Conservation (phyloP, 2,113 vertebrate genomes). For the Misgurnus anguillicaudatus region DNA sequence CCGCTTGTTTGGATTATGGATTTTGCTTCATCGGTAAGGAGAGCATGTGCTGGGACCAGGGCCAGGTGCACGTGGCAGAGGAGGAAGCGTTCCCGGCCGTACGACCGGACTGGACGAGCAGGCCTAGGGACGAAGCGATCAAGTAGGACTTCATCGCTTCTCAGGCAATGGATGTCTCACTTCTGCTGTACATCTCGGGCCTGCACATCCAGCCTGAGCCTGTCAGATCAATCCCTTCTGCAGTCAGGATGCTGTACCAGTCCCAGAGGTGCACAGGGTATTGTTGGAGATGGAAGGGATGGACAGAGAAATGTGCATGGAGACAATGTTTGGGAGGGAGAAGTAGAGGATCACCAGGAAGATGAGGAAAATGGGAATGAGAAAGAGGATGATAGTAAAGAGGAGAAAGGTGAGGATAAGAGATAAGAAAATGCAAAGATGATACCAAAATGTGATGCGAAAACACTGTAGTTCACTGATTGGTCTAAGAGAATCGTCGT, state of each 20-base stretch:
- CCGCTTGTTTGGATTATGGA: constrained; percentile 44
- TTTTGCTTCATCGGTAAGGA: constrained; percentile 33
- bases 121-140: neutral
- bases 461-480: too few species aligned
- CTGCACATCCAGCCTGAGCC: constrained; percentile 42
- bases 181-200: constrained; percentile 50
- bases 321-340: constrained; percentile 31
- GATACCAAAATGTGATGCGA: neutral
- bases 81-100: constrained; percentile 46
- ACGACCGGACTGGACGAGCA: constrained; percentile 40
- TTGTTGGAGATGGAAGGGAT: constrained; percentile 28
- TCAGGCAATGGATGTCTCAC: constrained; percentile 54
- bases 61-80: constrained; percentile 39
- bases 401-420: neutral
- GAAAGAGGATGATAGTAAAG: neutral
- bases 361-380: neutral
- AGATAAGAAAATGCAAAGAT: constrained; percentile 47
- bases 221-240: constrained; percentile 47
- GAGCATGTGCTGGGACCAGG: constrained; percentile 40
- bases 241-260: constrained; percentile 48
- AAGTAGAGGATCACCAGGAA: constrained; percentile 5
- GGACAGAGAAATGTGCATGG: constrained; percentile 17
- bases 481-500: too few species aligned
- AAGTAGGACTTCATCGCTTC: constrained; percentile 39
- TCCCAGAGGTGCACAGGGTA: constrained; percentile 41